Evolutionary conservation across 2,113 vertebrate genomes (phyloP).

Genomic region (Oreochromis spilurus): DNA sequence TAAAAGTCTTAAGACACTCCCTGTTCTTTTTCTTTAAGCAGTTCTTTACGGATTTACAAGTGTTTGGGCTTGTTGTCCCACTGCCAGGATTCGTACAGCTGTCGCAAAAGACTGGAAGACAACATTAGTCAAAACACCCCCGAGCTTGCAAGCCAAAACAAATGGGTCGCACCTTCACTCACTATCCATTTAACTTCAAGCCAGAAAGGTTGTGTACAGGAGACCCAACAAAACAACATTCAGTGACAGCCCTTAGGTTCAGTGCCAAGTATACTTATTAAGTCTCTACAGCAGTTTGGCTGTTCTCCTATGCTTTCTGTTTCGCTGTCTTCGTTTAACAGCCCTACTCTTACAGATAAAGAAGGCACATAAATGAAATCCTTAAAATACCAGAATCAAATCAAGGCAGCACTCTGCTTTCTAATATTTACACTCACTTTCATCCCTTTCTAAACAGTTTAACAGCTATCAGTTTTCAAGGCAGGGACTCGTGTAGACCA

Average conservation of each 20-base stretch:
- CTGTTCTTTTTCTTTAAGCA: neutral
- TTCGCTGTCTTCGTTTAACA: neutral
- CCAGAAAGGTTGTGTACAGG: neutral
- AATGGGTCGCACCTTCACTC: neutral
- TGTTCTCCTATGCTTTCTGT: neutral
- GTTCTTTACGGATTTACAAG: neutral
- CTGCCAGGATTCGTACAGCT: neutral
- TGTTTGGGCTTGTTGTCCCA: neutral
- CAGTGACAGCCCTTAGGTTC: neutral
- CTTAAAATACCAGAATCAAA: neutral
- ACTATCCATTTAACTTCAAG: neutral
- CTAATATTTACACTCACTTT: neutral
- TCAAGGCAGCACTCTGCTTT: neutral
- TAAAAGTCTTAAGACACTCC: neutral
- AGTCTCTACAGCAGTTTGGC: neutral
- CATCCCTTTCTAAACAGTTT: neutral
- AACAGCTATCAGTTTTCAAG: neutral
- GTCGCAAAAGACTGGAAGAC: neutral
- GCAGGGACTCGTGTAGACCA: neutral
- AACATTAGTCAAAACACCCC: neutral
- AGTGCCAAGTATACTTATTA: neutral
- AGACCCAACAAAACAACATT: neutral
- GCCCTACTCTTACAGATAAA: neutral
- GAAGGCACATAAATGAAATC: rapidly evolving
- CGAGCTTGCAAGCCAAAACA: neutral